Evolutionary conservation across 2,113 vertebrate species (phyloP), one percentile per base, ranked within the genome.

Genomic region (Antechinus flavipes): DNA sequence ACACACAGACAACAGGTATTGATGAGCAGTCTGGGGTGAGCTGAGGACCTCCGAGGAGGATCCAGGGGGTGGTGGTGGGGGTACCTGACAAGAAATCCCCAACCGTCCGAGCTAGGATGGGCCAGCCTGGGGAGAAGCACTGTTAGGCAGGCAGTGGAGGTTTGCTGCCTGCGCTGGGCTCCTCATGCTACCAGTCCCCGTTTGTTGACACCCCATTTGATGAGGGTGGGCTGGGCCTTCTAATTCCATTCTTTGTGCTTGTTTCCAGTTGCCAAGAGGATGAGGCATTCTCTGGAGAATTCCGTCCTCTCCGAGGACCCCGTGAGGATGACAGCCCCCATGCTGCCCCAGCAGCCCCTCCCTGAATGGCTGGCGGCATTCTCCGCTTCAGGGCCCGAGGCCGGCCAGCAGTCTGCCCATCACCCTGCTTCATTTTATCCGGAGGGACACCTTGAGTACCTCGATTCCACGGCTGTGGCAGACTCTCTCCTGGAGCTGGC

Each of bases 221-320:
- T 22, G 22, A 84, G 2, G 61, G n/a, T 42, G 12, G 2, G 35
- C 0, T 22, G 68, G 35, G 30, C 30, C 16, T 76, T 19, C 14
- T 76, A 76, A 76, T 35, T 4, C 14, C 12, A 14, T 68, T 5
- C 68, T 94, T 19, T 11, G 4, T 93, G 91, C 91, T 92, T 89
- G 95, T 93, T 96, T 93, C 90, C 30, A 96, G 91, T 95, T 91
- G 47, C 89, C 92, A 27, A 68, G 95, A 97, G 56, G 76, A 97
- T 97, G 97, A 94, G 96, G 93, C 95, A 97, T 96, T 84, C 68
- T 23, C 16, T 84, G 68, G 68, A 84, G 68, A 42, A 84, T 84
- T 96, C 96, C 68, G 93, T 97, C 94, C 95, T 96, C 25, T 97
- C 97, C 96, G 96, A 97, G 56, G 96, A 97, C 84, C 95, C 95